Evolutionary conservation across 2,888 invertebrate species (phyloP).

Genomic region (Pyrochroa serraticornis): DNA sequence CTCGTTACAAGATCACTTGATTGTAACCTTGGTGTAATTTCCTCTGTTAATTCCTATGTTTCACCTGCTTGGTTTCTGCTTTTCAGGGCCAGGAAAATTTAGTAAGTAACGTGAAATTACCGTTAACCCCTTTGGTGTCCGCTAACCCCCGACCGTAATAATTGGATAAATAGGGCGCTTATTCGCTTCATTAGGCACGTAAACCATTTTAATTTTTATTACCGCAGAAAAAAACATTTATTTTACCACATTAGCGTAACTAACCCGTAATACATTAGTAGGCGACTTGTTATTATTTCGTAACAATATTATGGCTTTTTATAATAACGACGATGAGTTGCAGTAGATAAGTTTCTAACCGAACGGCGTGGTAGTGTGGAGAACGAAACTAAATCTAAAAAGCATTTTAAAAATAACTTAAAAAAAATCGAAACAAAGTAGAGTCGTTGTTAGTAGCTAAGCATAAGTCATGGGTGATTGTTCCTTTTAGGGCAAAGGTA

Average conservation of each 20-base stretch:
- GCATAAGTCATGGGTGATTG: too few species aligned
- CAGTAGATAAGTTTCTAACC: slow-evolving; percentile 37
- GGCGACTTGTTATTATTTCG: slow-evolving; percentile 2
- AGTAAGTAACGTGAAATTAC: slow-evolving; percentile 62
- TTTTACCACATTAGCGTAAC: too few species aligned
- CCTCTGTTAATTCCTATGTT: slow-evolving; percentile 49
- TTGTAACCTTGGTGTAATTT: slow-evolving; percentile 32
- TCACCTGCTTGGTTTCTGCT: slow-evolving; percentile 54
- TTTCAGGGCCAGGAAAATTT: slow-evolving; percentile 71
- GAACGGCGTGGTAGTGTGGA: slow-evolving; percentile 37
- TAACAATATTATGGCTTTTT: slow-evolving; percentile 42
- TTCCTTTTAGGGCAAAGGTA: slow-evolving; percentile 85
- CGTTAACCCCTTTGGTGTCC: slow-evolving; percentile 2
- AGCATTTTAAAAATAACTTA: slow-evolving; percentile 2
- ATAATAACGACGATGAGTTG: slow-evolving; percentile 36
- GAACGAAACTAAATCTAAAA: slow-evolving; percentile 18
- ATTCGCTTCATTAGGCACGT: slow-evolving; percentile 13
- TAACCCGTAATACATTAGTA: too few species aligned
- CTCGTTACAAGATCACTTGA: slow-evolving; percentile 26
- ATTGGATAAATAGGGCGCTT: slow-evolving; percentile 6
- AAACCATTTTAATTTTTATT: slow-evolving; percentile 17
- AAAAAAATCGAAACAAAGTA: slow-evolving; percentile 12
- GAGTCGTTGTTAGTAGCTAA: background rate
- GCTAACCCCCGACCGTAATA: background rate
- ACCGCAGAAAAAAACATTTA: too few species aligned